Evolutionary conservation across 2,113 vertebrate genomes (phyloP).

Genomic region (Polypterus bichir): DNA sequence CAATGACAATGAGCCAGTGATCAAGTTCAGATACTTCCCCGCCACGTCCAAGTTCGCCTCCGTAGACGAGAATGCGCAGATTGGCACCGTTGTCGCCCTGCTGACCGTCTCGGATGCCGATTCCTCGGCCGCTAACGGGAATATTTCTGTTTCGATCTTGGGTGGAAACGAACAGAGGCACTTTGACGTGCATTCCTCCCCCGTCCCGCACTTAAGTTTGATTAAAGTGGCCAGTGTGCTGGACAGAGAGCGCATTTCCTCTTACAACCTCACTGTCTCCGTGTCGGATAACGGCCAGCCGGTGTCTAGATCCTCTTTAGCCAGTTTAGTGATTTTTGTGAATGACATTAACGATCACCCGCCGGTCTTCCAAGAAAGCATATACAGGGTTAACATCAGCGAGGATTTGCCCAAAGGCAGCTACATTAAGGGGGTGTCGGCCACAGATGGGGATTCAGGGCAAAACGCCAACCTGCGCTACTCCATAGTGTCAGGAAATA

Average conservation of each 20-base stretch:
- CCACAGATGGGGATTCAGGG: conserved; percentile 87
- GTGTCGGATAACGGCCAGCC: conserved; percentile 77
- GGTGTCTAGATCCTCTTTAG: conserved; percentile 71
- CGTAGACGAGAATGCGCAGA: conserved; percentile 86
- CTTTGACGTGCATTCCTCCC: conserved; percentile 91
- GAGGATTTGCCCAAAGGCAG: conserved; percentile 86
- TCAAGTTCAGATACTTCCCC: conserved; percentile 84
- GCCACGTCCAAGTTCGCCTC: conserved; percentile 89
- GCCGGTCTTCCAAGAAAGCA: conserved; percentile 70
- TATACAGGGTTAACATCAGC: conserved; percentile 78
- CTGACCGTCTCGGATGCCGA: conserved; percentile 89
- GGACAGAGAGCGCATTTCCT: conserved; percentile 85
- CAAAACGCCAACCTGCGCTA: conserved; percentile 93
- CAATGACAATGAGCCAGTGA: conserved; percentile 89
- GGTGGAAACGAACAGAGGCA: conserved; percentile 90
- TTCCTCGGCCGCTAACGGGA: conserved; percentile 80
- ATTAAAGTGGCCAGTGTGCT: conserved; percentile 90
- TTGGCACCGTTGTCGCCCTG: conserved; percentile 85
- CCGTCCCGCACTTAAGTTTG: conserved; percentile 87
- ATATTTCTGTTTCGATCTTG: conserved; percentile 86
- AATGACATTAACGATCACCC: conserved; percentile 96
- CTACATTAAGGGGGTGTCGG: conserved; percentile 83
- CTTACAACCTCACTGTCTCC: conserved; percentile 90
- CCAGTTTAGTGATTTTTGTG: conserved; percentile 89
- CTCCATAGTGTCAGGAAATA: conserved; percentile 85